Evolutionary conservation across 2,888 invertebrate species (phyloP), one percentile per base, ranked within the genome.

Genomic region (Torymus auratus): DNA sequence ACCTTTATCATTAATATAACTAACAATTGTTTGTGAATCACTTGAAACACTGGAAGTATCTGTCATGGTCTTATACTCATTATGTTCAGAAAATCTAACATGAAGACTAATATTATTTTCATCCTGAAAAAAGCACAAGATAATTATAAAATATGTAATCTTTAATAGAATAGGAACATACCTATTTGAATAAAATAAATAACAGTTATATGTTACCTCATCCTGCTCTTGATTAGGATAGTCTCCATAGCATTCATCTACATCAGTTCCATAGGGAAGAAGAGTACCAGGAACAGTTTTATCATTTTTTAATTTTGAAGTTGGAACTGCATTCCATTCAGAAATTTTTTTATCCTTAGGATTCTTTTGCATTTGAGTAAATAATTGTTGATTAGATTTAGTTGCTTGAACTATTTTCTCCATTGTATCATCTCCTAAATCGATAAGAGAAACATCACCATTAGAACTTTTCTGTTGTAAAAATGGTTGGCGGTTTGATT

Each of bases 41-140:
- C 83, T 88, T 5, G 88, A 87, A 76, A 87, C 85, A 11, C 85
- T 87, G 2, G 89, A 90, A 17, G 86, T 85, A 65, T 90, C 89
- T 17, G 87, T 89, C 80, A 89, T 87, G 12, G 89, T 89, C 82
- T 89, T 90, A 64, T 89, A 89, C 73, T 90, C 89, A 72, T 91
- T 89, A 76, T 87, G 87, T 73, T 91, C 89, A 23, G 91, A 86
- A 81, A 91, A 91, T 84, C 91, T 87, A 3, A 91, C 91, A 79
- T 89, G 91, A 65, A 89, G 85, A 78, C 88, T 89, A 17, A 82
- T 84, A 61, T 88, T 84, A 3, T 81, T 65, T 12, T 86, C 85
- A 41, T 84, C 83, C 77, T 85, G 52, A 68, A 52, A 73, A n/a
- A 56, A 58, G 64, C 7, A 14, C 11, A 62, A 23, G 13, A 62